phyloP scores from a whole-genome alignment of 2,888 invertebrate species.

The Operophtera brumata region DNA sequence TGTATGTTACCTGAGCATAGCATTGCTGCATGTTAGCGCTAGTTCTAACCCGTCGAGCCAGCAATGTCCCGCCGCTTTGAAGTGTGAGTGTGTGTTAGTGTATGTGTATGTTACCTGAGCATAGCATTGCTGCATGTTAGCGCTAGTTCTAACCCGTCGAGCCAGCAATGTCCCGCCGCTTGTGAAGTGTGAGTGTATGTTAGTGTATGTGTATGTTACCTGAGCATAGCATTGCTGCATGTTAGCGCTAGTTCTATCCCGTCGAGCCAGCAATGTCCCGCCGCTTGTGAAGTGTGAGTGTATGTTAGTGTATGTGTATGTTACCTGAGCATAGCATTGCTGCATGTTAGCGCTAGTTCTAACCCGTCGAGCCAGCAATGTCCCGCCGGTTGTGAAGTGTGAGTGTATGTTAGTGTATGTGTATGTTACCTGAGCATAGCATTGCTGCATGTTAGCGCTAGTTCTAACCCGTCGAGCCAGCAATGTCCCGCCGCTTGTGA shows the following conservation, averaged over 20 bases:
- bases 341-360: conserved; percentile 89
- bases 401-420: neutral
- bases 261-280: conserved; percentile 97
- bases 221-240: conserved; percentile 80
- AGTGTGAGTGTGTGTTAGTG: neutral
- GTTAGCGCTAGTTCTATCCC: conserved; percentile 92
- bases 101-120: neutral
- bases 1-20: neutral
- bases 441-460: no score
- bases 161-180: no score
- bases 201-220: neutral
- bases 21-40: neutral
- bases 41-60: neutral
- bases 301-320: neutral
- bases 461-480: no score
- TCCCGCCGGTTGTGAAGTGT: neutral
- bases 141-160: no score
- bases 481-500: no score
- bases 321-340: conserved; percentile 76
- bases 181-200: neutral
- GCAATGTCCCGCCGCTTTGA: neutral
- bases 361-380: conserved; percentile 98
- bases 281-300: conserved; percentile 72
- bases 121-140: no score
- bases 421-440: neutral